phyloP scores from a whole-genome alignment of 1,140 invertebrate genomes.

The Frieseomelitta varia region DNA sequence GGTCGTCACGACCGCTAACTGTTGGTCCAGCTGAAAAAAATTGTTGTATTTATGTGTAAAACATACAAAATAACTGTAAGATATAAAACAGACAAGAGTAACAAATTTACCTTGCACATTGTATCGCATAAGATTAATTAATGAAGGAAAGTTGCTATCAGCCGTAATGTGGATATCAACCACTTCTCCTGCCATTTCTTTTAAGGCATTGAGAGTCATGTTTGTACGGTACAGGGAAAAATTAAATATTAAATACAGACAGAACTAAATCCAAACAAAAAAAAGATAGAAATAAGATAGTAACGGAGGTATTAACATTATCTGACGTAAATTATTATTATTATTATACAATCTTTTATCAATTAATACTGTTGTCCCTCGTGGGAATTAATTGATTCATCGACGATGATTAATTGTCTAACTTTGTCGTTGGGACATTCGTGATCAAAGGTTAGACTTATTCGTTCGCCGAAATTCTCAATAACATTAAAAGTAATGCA shows the following conservation, averaged over 20 bases:
- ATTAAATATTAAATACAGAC: conserved; percentile 1
- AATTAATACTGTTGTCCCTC: neutral
- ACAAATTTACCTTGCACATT: conserved; percentile 75
- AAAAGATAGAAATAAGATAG: conserved; percentile 12
- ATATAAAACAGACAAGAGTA: neutral
- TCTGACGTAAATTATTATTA: neutral
- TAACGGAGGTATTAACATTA: too few species aligned
- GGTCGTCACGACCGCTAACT: conserved; percentile 93
- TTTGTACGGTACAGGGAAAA: conserved; percentile 12
- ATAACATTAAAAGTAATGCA: conserved; percentile 18
- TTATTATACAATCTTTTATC: conserved; percentile 8
- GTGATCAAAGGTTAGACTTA: conserved; percentile 32
- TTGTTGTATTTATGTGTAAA: neutral
- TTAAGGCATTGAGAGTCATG: conserved; percentile 79
- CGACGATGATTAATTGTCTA: neutral
- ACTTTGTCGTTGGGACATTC: neutral
- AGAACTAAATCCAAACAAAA: conserved; percentile 10
- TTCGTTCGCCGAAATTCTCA: neutral
- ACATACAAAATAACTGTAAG: neutral
- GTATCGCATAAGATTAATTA: conserved; percentile 83
- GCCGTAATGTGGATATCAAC: conserved; percentile 87
- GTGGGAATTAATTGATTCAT: conserved; percentile 12
- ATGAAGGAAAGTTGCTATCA: conserved; percentile 88
- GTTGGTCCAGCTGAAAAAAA: conserved; percentile 84
- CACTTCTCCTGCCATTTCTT: conserved; percentile 87